phyloP scores from a whole-genome alignment of 2,797 vertebrate genomes.

The Phoeniculus purpureus region DNA sequence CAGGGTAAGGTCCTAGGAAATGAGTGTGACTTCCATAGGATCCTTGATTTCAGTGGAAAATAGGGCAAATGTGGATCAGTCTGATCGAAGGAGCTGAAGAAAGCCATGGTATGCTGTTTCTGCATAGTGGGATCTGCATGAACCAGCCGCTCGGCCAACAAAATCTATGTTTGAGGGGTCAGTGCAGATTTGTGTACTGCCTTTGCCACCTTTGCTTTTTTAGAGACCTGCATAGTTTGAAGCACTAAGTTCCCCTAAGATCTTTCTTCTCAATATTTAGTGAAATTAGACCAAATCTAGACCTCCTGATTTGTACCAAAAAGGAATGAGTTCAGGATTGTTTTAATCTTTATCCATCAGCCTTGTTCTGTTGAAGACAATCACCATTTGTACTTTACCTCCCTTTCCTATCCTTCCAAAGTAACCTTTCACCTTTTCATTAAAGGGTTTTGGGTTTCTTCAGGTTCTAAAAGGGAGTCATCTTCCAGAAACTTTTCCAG shows the following conservation, averaged over 20 bases:
- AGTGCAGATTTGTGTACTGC: neutral
- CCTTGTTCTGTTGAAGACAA: neutral
- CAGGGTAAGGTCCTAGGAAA: neutral
- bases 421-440: neutral
- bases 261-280: neutral
- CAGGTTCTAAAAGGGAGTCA: neutral
- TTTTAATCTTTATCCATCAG: neutral
- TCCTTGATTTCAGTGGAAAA: neutral
- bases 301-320: neutral
- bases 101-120: fast-evolving
- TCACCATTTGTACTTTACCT: neutral
- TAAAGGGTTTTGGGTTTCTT: neutral
- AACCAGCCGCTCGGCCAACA: neutral
- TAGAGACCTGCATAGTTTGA: neutral
- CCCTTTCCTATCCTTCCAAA: neutral
- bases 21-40: neutral
- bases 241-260: neutral
- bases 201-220: neutral
- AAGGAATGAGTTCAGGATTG: neutral
- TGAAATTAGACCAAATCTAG: neutral
- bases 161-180: neutral
- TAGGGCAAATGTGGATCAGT: neutral
- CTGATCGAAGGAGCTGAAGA: neutral
- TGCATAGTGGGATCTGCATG: neutral
- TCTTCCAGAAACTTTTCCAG: neutral